Evolutionary conservation across 1,140 invertebrate genomes (phyloP), one percentile per base, ranked within the genome.

Genomic region (Diabrotica undecimpunctata): DNA sequence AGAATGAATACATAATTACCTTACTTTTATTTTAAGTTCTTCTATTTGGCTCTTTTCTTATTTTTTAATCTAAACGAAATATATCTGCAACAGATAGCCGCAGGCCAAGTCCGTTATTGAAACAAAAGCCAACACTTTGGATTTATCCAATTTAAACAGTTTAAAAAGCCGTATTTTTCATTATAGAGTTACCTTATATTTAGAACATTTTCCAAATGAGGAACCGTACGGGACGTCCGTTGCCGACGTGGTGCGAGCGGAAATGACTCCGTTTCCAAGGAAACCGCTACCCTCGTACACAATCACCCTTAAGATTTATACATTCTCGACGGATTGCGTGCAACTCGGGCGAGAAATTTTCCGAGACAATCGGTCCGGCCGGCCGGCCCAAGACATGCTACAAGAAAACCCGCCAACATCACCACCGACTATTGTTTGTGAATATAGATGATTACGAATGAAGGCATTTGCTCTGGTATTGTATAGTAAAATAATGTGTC

Each of bases 271-370:
- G 60, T 62, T 51, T n/a, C 51, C 60, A 53, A 51, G 60, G 60
- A 25, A 13, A 62, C 60, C 60, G 25, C 60, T 52, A 62, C 60
- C 60, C 60, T 62, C 37, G 41, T n/a, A 62, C 52, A 62, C 60
- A 62, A 62, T 62, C 60, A 54, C 60, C 60, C 60, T 62, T 53
- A 62, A 62, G 60, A 62, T 62, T 62, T 62, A 62, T 62, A 62
- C 60, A 62, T 62, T 62, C 60, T 62, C 50, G 14, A 53, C 50
- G 60, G 60, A 62, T 62, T 54, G 60, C 60, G 60, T 62, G 60
- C 58, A 37, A 10, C 10, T n/a, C 9, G 51, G 60, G 60, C 50
- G 60, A 54, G 46, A 60, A 60, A 50, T 54, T 38, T 62, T 13
- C 53, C 14, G 37, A 62, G 60, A 62, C 60, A 54, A 62, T 62